These are phyloP conservation scores for Danionella cerebrum DNA, from an alignment of 2,113 vertebrate species.

Conservation along the genomic window DNA sequence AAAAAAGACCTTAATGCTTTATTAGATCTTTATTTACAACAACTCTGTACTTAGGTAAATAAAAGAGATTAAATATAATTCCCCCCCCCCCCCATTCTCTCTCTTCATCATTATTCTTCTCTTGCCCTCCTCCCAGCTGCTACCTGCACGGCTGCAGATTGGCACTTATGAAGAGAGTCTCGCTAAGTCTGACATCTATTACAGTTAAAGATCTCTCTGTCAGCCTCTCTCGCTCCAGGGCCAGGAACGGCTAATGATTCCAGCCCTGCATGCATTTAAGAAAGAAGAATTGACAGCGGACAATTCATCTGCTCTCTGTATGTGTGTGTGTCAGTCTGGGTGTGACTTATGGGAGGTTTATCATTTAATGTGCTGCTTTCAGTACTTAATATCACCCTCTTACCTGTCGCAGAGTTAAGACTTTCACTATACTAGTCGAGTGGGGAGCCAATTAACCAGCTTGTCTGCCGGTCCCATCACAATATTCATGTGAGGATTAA, in stretches of 20 bases:
- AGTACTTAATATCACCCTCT: constrained; percentile 56
- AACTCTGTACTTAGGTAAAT: neutral
- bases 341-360: constrained; percentile 56
- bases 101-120: constrained; percentile 40
- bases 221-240: constrained; percentile 42
- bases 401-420: constrained; percentile 59
- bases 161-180: constrained; percentile 47
- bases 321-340: neutral
- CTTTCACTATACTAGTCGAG: constrained; percentile 51
- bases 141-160: constrained; percentile 41
- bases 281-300: constrained; percentile 53
- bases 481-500: neutral
- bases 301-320: constrained; percentile 50
- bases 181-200: constrained; percentile 58
- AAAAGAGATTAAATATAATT: neutral
- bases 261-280: constrained; percentile 45
- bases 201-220: constrained; percentile 55
- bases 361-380: constrained; percentile 47
- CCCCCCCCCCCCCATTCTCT: constrained; percentile 14
- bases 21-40: neutral
- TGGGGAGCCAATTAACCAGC: constrained; percentile 61
- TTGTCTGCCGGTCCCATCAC: constrained; percentile 11
- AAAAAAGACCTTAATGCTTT: neutral
- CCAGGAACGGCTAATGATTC: constrained; percentile 57
- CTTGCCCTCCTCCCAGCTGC: constrained; percentile 32